Evolutionary conservation across 2,888 invertebrate species (phyloP), one percentile per base, ranked within the genome.

Genomic region (Phymatocera aterrima): DNA sequence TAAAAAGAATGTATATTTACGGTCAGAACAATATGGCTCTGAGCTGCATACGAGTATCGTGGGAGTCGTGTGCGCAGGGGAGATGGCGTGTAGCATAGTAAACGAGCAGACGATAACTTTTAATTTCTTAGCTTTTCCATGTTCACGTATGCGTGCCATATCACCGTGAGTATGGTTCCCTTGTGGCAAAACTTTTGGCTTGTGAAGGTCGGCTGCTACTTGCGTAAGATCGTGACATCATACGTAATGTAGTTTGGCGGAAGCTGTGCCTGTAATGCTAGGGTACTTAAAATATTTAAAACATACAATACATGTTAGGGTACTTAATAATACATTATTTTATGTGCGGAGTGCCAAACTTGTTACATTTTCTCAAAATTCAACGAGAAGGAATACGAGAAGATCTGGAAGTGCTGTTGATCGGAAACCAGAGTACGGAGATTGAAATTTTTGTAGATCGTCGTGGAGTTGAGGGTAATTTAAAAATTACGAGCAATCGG

Each of bases 111-210:
- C 34, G 72, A 34, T 72, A 72, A 72, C 51, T 72, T 72, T 72
- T 72, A 72, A 72, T 72, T 72, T 72, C 72, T 72, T 31, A 34
- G 31, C 48, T n/a, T 31, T 34, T 48, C 72, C 34, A 68, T 46
- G 68, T 72, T 51, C 72, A 72, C 72, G 72, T 72, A 72, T 51
- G 51, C 72, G 48, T 51, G 34, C 51, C 70, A 31, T 34, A 51
- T 72, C n/a, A 51, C 34, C 51, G 15, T 21, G 34, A 34, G 18
- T 43, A 72, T 72, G 48, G 51, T 43, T 72, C 72, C 72, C 72
- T 34, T 34, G 72, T 34, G 72, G 31, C 34, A 51, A 34, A 37
- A 72, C 48, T 72, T 48, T 51, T 51, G 31, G 31, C 34, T 72
- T 51, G 18, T 34, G 72, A 34, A 37, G 51, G 51, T 48, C 8